Conservation (phyloP, 2,797 vertebrate species). For the Artibeus jamaicensis region DNA sequence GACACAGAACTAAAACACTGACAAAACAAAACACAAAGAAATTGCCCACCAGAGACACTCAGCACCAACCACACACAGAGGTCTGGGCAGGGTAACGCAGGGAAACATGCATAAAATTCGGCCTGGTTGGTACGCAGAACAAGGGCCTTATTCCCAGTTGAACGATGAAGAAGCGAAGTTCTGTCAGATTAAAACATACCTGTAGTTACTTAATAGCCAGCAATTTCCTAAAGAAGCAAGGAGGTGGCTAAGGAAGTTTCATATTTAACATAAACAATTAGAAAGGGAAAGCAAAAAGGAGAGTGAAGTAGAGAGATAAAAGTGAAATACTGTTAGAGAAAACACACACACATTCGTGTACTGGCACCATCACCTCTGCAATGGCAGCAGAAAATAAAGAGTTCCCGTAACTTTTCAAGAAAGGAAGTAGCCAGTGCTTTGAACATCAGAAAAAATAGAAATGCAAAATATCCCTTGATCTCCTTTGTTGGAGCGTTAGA, state of each 20-base stretch:
- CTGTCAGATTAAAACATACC: not conserved
- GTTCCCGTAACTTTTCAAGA: not conserved
- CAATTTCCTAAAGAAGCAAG: not conserved
- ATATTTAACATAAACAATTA: not conserved
- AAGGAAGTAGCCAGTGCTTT: not conserved
- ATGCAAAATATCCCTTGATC: not conserved
- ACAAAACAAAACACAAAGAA: not conserved
- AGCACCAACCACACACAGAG: not conserved
- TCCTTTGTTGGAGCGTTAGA: not conserved
- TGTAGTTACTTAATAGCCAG: not conserved
- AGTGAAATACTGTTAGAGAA: not conserved
- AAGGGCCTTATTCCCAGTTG: not conserved
- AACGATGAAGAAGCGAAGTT: not conserved
- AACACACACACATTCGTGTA: not conserved
- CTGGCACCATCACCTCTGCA: not conserved
- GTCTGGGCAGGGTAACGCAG: too few relatives aligned
- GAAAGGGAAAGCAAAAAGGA: not conserved
- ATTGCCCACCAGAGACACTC: not conserved
- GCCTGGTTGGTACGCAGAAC: not conserved
- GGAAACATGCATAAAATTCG: not conserved
- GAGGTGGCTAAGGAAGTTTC: not conserved
- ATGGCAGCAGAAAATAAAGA: not conserved
- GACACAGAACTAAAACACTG: not conserved
- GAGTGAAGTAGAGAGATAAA: not conserved
- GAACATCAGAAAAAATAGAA: not conserved